These are phyloP conservation scores for Oryzias sinensis DNA, from an alignment of 2,797 vertebrate species.

Conservation along the genomic window DNA sequence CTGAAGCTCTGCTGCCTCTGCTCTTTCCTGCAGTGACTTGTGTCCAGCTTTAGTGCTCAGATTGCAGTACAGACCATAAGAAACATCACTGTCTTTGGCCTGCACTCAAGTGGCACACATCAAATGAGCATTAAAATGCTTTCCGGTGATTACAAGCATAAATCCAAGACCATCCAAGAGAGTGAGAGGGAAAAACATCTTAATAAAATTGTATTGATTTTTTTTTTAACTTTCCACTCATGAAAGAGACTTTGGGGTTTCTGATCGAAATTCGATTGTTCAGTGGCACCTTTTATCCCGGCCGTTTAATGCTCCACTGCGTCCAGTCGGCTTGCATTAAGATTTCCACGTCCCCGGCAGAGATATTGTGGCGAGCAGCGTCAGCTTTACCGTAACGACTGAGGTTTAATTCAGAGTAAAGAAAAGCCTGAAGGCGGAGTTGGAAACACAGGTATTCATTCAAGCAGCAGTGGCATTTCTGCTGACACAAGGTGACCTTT, in stretches of 20 bases:
- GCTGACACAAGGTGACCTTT: conserved; percentile 52
- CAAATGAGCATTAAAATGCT: conserved; percentile 32
- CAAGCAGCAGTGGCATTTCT: conserved; percentile 40
- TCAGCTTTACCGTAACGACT: conserved; percentile 16
- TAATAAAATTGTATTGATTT: conserved; percentile 36
- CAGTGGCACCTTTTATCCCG: conserved; percentile 42
- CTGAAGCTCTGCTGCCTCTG: neutral
- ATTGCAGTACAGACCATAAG: neutral
- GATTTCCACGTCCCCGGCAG: conserved; percentile 16
- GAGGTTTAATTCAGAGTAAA: conserved; percentile 21
- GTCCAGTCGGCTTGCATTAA: conserved; percentile 37
- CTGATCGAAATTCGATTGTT: conserved; percentile 49
- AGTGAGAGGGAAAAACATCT: neutral
- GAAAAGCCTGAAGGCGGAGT: conserved; percentile 18
- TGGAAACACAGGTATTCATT: conserved; percentile 14
- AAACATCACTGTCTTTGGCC: conserved; percentile 13
- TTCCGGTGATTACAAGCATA: conserved; percentile 6
- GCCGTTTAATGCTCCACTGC: conserved; percentile 39
- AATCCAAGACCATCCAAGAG: conserved; percentile 8
- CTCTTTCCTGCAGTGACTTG: neutral
- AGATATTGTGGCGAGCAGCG: conserved; percentile 4
- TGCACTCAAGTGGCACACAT: conserved; percentile 30
- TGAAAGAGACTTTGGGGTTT: conserved; percentile 21
- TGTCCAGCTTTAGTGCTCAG: no score
- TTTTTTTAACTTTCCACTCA: conserved; percentile 3